Evolutionary conservation across 2,888 invertebrate genomes (phyloP).

Genomic region (Dryadula phaetusa): DNA sequence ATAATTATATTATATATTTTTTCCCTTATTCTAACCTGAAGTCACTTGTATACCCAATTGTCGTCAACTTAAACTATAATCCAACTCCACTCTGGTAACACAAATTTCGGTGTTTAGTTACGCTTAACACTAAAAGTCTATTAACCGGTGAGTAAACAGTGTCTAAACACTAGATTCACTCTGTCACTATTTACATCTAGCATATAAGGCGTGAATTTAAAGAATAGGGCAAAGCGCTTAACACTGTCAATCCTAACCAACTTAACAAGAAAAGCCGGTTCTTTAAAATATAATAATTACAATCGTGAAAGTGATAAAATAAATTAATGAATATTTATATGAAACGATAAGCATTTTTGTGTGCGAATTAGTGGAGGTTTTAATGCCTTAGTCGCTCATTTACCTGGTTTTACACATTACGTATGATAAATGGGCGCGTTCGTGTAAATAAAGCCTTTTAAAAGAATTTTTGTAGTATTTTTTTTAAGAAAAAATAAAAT

Average conservation of each 20-base stretch:
- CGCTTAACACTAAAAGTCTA: too few species aligned
- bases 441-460: neutral
- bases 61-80: too few species aligned
- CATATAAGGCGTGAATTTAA: neutral
- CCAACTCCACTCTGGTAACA: neutral
- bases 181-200: too few species aligned
- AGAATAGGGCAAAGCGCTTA: neutral
- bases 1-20: too few species aligned
- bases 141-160: too few species aligned
- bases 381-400: constrained; percentile 14
- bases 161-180: neutral
- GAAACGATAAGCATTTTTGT: constrained; percentile 22
- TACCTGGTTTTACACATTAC: constrained; percentile 8
- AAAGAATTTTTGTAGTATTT: neutral
- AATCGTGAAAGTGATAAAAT: constrained; percentile 5
- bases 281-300: constrained; percentile 10
- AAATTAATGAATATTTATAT: constrained; percentile 16
- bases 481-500: neutral
- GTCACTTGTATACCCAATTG: too few species aligned
- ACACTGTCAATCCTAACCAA: neutral
- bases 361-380: constrained; percentile 21
- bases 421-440: neutral
- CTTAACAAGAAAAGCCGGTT: neutral
- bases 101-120: neutral
- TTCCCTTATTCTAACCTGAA: too few species aligned